Conservation (phyloP, 2,888 invertebrate species). For the Malthinus flaveolus region DNA sequence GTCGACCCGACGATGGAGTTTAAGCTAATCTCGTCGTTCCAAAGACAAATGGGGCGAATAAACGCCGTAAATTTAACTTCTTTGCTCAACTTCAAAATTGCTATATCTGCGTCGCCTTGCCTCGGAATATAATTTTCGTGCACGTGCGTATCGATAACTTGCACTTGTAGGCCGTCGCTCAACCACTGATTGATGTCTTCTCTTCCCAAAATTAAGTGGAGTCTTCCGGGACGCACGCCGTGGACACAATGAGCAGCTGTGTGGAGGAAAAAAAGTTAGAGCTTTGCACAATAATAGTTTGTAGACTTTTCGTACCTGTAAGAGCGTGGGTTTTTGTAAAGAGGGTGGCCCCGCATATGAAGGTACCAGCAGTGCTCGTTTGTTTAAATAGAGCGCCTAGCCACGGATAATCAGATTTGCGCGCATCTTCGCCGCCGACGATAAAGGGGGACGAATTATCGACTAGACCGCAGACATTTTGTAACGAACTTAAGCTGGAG, state of each 20-base stretch:
- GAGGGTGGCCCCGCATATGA: constrained; percentile 50
- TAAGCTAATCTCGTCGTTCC: constrained; percentile 58
- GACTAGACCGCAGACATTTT: constrained; percentile 43
- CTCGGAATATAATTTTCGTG: constrained; percentile 62
- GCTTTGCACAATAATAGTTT: no score
- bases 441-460: constrained; percentile 44
- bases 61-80: constrained; percentile 57
- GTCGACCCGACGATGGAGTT: constrained; percentile 42
- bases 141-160: constrained; percentile 56
- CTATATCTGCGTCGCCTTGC: constrained; percentile 61
- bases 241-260: constrained; percentile 49
- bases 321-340: constrained; percentile 48
- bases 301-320: constrained; percentile 44
- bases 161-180: constrained; percentile 37
- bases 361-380: constrained; percentile 45
- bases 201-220: constrained; percentile 38
- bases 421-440: constrained; percentile 43
- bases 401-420: constrained; percentile 50
- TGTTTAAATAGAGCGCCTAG: constrained; percentile 49
- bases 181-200: constrained; percentile 43
- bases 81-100: constrained; percentile 59
- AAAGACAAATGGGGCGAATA: constrained; percentile 66
- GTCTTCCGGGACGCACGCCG: neutral
- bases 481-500: constrained; percentile 9
- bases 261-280: neutral